These are phyloP conservation scores for Eurosta solidaginis DNA, from an alignment of 1,140 invertebrate species.

Conservation along the genomic window DNA sequence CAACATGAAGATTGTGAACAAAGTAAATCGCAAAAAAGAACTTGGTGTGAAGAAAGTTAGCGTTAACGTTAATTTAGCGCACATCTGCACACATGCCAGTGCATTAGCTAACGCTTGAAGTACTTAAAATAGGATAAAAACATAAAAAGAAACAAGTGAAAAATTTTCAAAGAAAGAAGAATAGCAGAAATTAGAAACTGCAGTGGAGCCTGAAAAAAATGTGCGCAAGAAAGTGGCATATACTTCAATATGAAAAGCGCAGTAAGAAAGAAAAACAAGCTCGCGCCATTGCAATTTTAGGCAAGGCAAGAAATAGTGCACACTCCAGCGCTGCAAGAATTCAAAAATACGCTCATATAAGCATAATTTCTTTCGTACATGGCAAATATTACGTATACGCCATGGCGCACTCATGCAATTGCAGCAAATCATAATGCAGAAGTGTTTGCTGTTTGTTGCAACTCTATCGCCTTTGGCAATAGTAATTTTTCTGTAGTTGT, in stretches of 20 bases:
- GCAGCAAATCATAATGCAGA: background rate
- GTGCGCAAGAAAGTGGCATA: too few relatives aligned
- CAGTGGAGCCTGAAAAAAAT: too few relatives aligned
- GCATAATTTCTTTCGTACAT: too few relatives aligned
- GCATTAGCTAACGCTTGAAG: slow-evolving; percentile 37
- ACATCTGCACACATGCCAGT: slow-evolving; percentile 55
- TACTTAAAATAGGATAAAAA: background rate
- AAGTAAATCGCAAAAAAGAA: background rate
- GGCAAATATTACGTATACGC: slow-evolving; percentile 20
- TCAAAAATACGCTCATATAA: background rate
- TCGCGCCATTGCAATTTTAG: background rate
- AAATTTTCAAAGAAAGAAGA: background rate
- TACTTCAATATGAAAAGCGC: too few relatives aligned
- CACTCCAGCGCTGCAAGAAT: too few relatives aligned
- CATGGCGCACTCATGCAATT: background rate
- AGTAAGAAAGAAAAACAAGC: background rate
- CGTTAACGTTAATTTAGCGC: slow-evolving; percentile 53
- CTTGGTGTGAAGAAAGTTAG: background rate
- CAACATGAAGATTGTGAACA: background rate
- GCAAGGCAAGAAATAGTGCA: too few relatives aligned
- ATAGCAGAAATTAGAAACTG: background rate
- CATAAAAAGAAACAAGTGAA: background rate
- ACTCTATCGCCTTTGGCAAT: slow-evolving; percentile 21
- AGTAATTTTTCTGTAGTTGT: background rate
- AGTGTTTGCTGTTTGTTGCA: background rate